Evolutionary conservation across 2,797 vertebrate genomes (phyloP), one percentile per base, ranked within the genome.

Genomic region (Rallus crepitans): DNA sequence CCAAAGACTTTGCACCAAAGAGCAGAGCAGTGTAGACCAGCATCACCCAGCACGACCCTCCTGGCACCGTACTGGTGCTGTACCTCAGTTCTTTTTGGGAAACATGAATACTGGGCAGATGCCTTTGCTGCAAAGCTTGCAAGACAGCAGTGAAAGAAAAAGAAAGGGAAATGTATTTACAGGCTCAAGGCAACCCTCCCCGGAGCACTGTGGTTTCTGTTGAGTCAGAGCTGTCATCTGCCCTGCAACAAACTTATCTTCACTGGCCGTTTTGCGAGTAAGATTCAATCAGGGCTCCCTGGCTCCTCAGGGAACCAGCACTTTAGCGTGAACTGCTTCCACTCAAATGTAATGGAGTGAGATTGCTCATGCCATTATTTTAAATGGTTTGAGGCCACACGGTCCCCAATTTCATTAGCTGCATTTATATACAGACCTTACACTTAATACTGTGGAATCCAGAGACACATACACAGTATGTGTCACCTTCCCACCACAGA

Each of bases 321-420:
- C 48, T 68, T 94, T 28, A 94, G 89, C 40, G 40, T 89, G 94
- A 97, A 96, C 87, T 72, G 88, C 93, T 95, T 96, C 94, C 92
- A 88, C 94, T 97, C 94, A 82, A 76, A 97, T 3, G 73, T 92
- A 97, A 97, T 96, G 95, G 94, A 95, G 55, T 95, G 84, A 97
- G 94, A 97, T 93, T 97, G 92, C 87, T 90, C 95, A 82, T 71
- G 86, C 92, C 94, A 95, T 97, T 97, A 95, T 90, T 97, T 95
- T 96, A 96, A 97, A 97, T 96, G 92, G 89, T 69, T 97, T 94
- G 96, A 97, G 89, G 95, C 96, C 94, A 91, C 79, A 63, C 1
- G 28, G 94, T 95, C 94, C 91, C 94, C 91, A 90, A 52, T 96
- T 97, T 97, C 97, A 97, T 98, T 96, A 97, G 92, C 66, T 97